phyloP scores from a whole-genome alignment of 2,888 invertebrate genomes.

The Serripes groenlandicus region DNA sequence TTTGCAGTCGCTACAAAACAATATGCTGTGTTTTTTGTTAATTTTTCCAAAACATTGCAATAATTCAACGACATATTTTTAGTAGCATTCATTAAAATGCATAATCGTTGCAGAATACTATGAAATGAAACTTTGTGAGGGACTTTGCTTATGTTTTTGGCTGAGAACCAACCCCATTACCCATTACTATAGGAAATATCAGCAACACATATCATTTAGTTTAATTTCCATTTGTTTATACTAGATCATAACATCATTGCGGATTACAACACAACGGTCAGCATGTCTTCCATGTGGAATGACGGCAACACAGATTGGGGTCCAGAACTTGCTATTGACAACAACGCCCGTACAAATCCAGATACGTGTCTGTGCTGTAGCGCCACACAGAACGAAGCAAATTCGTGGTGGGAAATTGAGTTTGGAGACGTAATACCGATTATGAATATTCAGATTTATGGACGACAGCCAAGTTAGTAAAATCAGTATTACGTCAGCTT shows the following conservation, averaged over 20 bases:
- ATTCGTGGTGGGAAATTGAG: conserved; percentile 5
- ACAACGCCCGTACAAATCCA: background rate
- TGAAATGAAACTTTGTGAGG: background rate
- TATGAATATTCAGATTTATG: background rate
- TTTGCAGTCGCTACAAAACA: too few species aligned
- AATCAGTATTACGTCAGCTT: too few species aligned
- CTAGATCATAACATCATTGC: background rate
- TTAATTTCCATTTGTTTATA: background rate
- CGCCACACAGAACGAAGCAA: background rate
- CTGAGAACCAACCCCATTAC: background rate
- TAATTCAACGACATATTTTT: background rate
- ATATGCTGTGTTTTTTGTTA: too few species aligned
- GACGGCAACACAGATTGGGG: background rate
- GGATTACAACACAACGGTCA: background rate
- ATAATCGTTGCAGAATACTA: background rate
- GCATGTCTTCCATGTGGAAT: background rate
- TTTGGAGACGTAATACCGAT: background rate
- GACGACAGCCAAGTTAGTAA: conserved; percentile 1
- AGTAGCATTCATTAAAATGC: background rate
- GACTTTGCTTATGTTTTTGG: too few species aligned
- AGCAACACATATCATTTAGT: background rate
- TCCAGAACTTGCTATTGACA: background rate
- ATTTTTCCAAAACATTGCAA: background rate
- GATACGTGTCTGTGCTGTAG: conserved; percentile 1
- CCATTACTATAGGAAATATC: background rate